phyloP scores from a whole-genome alignment of 1,140 invertebrate species.

The Battus philenor region DNA sequence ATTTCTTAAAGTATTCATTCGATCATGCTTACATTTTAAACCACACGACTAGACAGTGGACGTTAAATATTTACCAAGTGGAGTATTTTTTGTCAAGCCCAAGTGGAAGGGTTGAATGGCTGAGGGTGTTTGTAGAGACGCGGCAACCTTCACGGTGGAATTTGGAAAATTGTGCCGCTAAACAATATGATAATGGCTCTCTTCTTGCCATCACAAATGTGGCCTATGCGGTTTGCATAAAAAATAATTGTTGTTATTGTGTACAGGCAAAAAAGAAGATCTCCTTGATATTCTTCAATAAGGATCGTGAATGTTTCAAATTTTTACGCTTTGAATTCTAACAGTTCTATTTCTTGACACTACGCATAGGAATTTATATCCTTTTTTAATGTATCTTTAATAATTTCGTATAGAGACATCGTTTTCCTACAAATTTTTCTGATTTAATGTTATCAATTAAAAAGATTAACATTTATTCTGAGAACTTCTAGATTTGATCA shows the following conservation, averaged over 20 bases:
- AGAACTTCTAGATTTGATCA: too few species aligned
- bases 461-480: too few species aligned
- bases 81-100: slow-evolving; percentile 72
- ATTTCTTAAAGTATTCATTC: background rate
- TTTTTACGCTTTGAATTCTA: too few species aligned
- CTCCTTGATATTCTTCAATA: too few species aligned
- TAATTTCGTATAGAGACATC: too few species aligned
- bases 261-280: too few species aligned
- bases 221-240: slow-evolving; percentile 26
- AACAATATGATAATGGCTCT: slow-evolving; percentile 32
- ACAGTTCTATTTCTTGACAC: too few species aligned
- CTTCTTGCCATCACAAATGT: slow-evolving; percentile 25
- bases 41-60: slow-evolving; percentile 43
- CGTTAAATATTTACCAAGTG: slow-evolving; percentile 65
- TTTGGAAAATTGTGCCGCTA: slow-evolving; percentile 51
- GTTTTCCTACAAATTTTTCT: too few species aligned
- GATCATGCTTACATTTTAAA: slow-evolving; percentile 17
- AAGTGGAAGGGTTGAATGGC: slow-evolving; percentile 71
- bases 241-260: slow-evolving; percentile 7
- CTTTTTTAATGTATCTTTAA: too few species aligned
- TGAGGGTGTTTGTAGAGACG: slow-evolving; percentile 62
- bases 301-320: too few species aligned
- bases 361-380: too few species aligned
- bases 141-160: slow-evolving; percentile 48
- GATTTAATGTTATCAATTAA: too few species aligned